Conservation (phyloP, 2,888 invertebrate species). For the Phymatocera aterrima region DNA sequence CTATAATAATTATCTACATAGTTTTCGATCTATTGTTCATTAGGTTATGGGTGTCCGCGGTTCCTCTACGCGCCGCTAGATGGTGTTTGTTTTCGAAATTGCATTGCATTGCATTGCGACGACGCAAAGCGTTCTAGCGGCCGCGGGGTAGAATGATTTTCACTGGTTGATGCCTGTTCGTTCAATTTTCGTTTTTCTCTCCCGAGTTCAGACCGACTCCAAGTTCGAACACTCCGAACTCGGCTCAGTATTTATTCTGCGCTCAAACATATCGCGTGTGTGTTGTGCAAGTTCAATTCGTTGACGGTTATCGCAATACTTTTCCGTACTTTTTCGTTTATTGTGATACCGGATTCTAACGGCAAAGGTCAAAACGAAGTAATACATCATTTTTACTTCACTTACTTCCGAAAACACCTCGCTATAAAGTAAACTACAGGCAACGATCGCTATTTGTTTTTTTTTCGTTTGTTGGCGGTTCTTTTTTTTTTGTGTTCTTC, state of each 20-base stretch:
- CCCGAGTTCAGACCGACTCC: too few relatives aligned
- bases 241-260: slow-evolving; percentile 36
- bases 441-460: too few relatives aligned
- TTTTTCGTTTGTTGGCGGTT: too few relatives aligned
- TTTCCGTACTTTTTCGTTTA: too few relatives aligned
- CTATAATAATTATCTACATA: background rate
- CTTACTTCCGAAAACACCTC: background rate
- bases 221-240: background rate
- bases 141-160: background rate
- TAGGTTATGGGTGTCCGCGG: background rate
- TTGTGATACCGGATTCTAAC: too few relatives aligned
- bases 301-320: too few relatives aligned
- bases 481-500: too few relatives aligned
- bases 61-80: background rate
- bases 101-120: too few relatives aligned
- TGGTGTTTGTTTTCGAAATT: too few relatives aligned
- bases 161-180: background rate
- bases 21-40: background rate
- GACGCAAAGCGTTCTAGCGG: background rate
- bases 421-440: too few relatives aligned
- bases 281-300: background rate
- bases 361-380: slow-evolving; percentile 5
- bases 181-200: slow-evolving; percentile 8
- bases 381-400: background rate
- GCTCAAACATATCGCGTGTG: slow-evolving; percentile 27